Base-by-base conservation (phyloP, 2,113 vertebrate species). In the Jaculus jaculus region DNA sequence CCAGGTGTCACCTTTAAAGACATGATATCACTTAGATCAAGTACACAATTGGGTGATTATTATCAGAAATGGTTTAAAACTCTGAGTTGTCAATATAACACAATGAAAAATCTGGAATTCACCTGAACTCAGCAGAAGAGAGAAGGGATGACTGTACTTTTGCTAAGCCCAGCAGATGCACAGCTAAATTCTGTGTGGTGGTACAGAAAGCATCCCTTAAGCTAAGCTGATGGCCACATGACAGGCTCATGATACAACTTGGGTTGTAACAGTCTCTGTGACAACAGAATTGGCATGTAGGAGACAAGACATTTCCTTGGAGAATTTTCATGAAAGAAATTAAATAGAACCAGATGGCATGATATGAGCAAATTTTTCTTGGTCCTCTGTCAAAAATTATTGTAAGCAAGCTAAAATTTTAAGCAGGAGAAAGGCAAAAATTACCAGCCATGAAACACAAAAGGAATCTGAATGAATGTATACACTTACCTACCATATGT, bases 301-400 rank as follows among this genome's bases (percentile, higher is more conserved):
- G 72, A 92, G 21, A 66, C 26, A 68, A 42, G 58, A 66, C 3
- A 69, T 34, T 89, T 51, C 72, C 58, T 42, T 72, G 72, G 91
- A 94, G 86, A 87, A 85, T 84, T 87, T 93, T 91, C 91, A 87
- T 92, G 77, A 94, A 94, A 89, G 63, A 79, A 94, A 87, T 84
- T 74, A 23, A 93, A 95, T 87, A 89, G 34, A 42, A 95, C 80
- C 89, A 95, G 80, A 87, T 89, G 81, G 80, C 18, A 89, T 75
- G 68, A 84, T 89, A 79, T 30, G 32, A 94, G 47, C 91, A 92
- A 63, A 7, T 51, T 84, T 85, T 89, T 83, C 74, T 87, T 92
- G 51, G 9, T 96, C 12, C 30, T 92, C 47, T 88, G 34, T 81
- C 71, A 47, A 95, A 87, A 95, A 78, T 42, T 51, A 68, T 77